Conservation (phyloP, 2,797 vertebrate species). For the Urosaurus nigricauda region DNA sequence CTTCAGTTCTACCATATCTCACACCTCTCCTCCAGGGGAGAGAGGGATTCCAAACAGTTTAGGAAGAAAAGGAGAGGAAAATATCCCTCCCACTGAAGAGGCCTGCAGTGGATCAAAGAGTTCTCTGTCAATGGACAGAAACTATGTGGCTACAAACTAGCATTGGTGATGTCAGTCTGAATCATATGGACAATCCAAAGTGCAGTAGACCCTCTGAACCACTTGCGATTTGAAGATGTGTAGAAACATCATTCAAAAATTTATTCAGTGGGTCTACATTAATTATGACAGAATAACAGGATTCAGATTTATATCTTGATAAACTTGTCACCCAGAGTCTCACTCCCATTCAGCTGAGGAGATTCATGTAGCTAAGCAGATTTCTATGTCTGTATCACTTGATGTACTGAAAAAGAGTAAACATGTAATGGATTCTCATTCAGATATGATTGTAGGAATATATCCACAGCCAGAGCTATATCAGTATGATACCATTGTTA, state of each 20-base stretch:
- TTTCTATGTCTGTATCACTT: not conserved
- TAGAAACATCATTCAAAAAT: no score
- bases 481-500: no score
- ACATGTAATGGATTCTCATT: not conserved
- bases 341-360: not conserved
- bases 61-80: not conserved
- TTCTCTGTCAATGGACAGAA: not conserved
- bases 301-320: no score
- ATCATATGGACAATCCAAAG: no score
- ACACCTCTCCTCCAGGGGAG: not conserved
- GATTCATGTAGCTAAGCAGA: not conserved
- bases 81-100: not conserved
- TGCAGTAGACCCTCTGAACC: no score
- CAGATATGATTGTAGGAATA: not conserved
- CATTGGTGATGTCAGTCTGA: not conserved
- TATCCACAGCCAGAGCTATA: no score
- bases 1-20: not conserved
- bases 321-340: not conserved
- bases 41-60: not conserved
- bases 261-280: no score
- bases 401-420: not conserved
- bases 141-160: not conserved
- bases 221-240: no score
- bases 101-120: not conserved
- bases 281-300: no score